Conservation (phyloP, 2,113 vertebrate species). For the Carollia perspicillata region DNA sequence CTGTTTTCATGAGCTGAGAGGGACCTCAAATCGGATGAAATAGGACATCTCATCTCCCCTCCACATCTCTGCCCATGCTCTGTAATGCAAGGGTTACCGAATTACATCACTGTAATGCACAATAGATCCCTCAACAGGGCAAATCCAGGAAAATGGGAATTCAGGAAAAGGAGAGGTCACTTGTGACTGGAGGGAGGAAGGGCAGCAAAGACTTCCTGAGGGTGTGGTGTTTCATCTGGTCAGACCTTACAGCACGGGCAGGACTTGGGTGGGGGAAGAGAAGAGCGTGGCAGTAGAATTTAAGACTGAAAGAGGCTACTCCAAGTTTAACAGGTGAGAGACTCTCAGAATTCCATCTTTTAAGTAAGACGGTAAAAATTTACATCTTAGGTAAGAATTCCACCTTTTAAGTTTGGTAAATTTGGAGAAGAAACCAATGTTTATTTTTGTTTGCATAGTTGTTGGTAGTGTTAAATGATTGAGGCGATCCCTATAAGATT, state of each 20-base stretch:
- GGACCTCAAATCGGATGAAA: not conserved
- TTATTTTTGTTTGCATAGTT: not conserved
- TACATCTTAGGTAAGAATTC: not conserved
- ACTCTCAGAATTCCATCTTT: not conserved
- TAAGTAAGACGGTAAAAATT: not conserved
- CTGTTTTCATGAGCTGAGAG: not conserved
- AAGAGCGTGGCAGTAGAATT: not conserved
- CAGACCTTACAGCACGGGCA: not conserved
- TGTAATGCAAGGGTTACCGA: not conserved
- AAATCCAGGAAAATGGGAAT: not conserved
- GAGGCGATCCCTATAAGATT: not conserved
- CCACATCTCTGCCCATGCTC: not conserved
- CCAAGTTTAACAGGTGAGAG: not conserved
- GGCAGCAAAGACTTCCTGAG: not conserved
- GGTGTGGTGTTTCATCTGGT: not conserved
- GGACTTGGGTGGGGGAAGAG: not conserved
- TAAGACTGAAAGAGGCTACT: not conserved
- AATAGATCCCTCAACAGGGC: not conserved
- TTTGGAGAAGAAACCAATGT: not conserved
- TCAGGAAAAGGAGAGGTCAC: not conserved
- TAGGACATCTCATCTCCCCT: not conserved
- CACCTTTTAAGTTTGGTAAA: not conserved
- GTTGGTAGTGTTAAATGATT: not conserved
- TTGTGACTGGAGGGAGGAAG: not conserved
- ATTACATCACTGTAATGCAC: not conserved